phyloP scores from a whole-genome alignment of 1,140 invertebrate species.

The Ostrea denselamellosa region DNA sequence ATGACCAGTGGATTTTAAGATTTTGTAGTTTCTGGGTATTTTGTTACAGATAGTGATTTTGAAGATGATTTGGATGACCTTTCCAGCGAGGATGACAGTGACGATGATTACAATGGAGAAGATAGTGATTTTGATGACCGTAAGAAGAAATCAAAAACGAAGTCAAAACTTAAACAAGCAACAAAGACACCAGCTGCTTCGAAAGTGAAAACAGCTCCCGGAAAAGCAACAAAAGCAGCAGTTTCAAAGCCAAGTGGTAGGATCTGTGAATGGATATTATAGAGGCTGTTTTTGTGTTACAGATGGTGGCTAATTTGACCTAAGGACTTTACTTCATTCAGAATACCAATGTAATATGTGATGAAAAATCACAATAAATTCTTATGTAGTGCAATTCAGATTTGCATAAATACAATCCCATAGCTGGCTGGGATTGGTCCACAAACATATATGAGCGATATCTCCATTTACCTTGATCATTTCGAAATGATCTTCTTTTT shows the following conservation, averaged over 20 bases:
- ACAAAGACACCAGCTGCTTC: background rate
- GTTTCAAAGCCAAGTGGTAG: background rate
- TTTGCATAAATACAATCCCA: too few relatives aligned
- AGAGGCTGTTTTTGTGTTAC: too few relatives aligned
- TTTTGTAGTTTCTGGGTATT: background rate
- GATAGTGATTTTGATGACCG: conserved; percentile 25
- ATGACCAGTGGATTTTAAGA: too few relatives aligned
- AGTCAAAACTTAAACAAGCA: background rate
- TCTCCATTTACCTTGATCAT: too few relatives aligned
- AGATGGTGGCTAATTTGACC: too few relatives aligned
- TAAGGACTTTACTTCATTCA: too few relatives aligned
- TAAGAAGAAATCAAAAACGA: conserved; percentile 3
- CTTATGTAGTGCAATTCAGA: too few relatives aligned
- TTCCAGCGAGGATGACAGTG: background rate
- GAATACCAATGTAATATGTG: too few relatives aligned
- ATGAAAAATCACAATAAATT: too few relatives aligned
- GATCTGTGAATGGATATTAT: background rate
- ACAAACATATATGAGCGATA: too few relatives aligned
- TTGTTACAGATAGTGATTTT: conserved; percentile 14
- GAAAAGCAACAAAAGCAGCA: background rate
- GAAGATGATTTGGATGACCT: conserved; percentile 7
- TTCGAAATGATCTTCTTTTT: too few relatives aligned
- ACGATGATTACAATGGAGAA: background rate
- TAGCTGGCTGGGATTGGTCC: too few relatives aligned
- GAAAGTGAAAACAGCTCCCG: background rate